These are phyloP conservation scores for Ispidina picta DNA, from an alignment of 2,797 vertebrate species.

Conservation along the genomic window DNA sequence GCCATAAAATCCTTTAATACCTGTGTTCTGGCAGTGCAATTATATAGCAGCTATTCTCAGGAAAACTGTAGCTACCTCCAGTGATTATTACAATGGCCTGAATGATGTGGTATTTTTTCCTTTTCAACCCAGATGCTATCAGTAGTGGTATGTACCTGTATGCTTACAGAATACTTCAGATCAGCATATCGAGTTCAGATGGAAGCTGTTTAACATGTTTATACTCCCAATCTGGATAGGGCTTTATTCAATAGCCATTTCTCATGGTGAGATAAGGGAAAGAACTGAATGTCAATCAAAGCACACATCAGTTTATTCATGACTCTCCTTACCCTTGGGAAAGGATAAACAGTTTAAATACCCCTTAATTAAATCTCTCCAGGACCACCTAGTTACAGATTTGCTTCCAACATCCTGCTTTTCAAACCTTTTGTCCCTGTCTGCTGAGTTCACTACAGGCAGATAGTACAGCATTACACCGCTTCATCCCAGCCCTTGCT, in stretches of 20 bases:
- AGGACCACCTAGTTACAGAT: slow-evolving; percentile 21
- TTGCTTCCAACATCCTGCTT: not conserved
- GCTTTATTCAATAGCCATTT: slow-evolving; percentile 14
- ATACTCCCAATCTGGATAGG: not conserved
- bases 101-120: not conserved
- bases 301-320: not conserved
- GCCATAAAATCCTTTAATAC: not conserved
- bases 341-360: slow-evolving; percentile 36
- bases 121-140: not conserved
- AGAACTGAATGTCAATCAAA: slow-evolving; percentile 37
- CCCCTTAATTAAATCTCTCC: not conserved
- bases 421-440: not conserved
- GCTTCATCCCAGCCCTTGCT: not conserved
- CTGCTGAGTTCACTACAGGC: not conserved
- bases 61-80: not conserved
- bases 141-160: not conserved
- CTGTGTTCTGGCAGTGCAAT: slow-evolving; percentile 4
- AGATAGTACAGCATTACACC: not conserved
- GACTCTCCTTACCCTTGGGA: not conserved
- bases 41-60: not conserved
- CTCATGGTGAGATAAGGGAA: slow-evolving; percentile 12
- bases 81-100: not conserved
- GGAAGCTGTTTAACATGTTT: not conserved
- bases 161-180: not conserved
- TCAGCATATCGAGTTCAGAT: not conserved